Evolutionary conservation across 2,797 vertebrate genomes (phyloP).

Genomic region (Tragopan temminckii): DNA sequence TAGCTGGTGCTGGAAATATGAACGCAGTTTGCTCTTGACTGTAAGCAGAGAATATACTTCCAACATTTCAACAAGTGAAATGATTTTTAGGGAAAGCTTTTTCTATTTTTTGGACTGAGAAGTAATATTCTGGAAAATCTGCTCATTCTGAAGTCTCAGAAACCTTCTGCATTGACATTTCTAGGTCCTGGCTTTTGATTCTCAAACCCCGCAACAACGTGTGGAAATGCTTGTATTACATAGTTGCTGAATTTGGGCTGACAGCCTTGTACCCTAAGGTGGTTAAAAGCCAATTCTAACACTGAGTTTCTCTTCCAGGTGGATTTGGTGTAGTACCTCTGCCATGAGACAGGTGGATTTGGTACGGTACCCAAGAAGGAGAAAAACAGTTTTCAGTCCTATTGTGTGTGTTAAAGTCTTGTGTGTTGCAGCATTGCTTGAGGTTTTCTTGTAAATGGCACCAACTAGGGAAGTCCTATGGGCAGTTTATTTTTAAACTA

Average conservation of each 20-base stretch:
- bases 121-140: background rate
- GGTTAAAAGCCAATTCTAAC: background rate
- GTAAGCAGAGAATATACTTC: background rate
- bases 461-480: background rate
- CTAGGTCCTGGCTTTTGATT: background rate
- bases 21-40: background rate
- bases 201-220: background rate
- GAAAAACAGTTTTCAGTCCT: background rate
- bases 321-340: background rate
- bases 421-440: background rate
- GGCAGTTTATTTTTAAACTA: slow-evolving; percentile 18
- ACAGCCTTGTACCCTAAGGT: background rate
- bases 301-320: background rate
- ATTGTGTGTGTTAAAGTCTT: background rate
- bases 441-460: background rate
- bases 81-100: background rate
- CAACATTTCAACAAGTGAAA: background rate
- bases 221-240: background rate
- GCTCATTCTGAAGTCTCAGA: background rate
- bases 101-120: background rate
- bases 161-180: fast-evolving
- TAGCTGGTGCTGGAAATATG: background rate
- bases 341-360: background rate
- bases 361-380: background rate
- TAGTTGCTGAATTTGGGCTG: background rate